Evolutionary conservation across 2,797 vertebrate genomes (phyloP).

Genomic region (Gobionotothen gibberifrons): DNA sequence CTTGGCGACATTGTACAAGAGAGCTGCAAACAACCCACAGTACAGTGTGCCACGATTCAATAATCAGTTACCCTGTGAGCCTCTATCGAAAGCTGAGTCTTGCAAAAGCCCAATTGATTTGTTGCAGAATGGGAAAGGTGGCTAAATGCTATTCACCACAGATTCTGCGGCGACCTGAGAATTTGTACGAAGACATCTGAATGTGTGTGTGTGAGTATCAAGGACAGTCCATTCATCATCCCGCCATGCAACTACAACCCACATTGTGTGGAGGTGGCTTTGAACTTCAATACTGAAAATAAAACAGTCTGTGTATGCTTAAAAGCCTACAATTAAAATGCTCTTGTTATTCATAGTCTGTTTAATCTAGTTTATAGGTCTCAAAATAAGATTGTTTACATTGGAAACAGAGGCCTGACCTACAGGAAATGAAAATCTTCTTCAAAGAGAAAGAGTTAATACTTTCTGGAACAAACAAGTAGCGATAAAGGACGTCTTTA

Average conservation of each 20-base stretch:
- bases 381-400: conserved; percentile 5
- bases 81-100: conserved; percentile 70
- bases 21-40: conserved; percentile 56
- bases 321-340: neutral
- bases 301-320: neutral
- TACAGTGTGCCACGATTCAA: conserved; percentile 68
- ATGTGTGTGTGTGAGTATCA: conserved; percentile 4
- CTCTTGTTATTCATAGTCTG: neutral
- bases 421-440: conserved; percentile 6
- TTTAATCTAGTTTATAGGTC: neutral
- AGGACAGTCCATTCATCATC: neutral
- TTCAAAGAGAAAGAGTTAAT: conserved; percentile 9
- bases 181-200: conserved; percentile 47
- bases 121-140: conserved; percentile 73
- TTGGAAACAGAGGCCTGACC: conserved; percentile 13
- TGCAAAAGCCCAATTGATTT: conserved; percentile 78
- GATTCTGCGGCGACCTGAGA: conserved; percentile 39
- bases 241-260: neutral
- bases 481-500: conserved; percentile 12
- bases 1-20: conserved; percentile 27
- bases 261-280: neutral
- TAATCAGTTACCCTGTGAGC: conserved; percentile 69
- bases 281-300: neutral
- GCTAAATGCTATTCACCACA: conserved; percentile 67
- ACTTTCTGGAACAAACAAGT: neutral